These are phyloP conservation scores for Butorides virescens DNA, from an alignment of 2,113 vertebrate genomes.

Conservation along the genomic window DNA sequence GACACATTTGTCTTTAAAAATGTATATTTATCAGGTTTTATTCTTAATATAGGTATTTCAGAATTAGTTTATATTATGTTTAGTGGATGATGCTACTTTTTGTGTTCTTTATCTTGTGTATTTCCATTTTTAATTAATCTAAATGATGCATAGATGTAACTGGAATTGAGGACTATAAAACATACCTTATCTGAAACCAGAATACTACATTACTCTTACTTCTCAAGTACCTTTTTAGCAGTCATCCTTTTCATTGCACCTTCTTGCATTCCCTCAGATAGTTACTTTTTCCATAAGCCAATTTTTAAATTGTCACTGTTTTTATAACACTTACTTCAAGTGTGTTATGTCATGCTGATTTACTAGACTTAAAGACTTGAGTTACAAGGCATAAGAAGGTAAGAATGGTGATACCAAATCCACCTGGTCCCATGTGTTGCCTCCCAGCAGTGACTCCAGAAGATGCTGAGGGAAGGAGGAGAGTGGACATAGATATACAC, in stretches of 20 bases:
- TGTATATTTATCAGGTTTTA: background rate
- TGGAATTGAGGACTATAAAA: background rate
- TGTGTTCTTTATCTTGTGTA: background rate
- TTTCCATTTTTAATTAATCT: background rate
- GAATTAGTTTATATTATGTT: background rate
- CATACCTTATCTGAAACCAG: background rate
- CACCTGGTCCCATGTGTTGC: fast-evolving
- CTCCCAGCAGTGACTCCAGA: background rate
- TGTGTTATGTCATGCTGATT: background rate
- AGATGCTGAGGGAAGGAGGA: background rate
- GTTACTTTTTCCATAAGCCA: background rate
- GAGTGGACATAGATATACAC: fast-evolving
- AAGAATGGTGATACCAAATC: background rate
- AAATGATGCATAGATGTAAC: background rate
- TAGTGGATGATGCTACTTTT: background rate
- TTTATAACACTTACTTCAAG: background rate
- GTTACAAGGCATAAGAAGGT: background rate
- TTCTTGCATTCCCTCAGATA: background rate
- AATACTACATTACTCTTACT: background rate
- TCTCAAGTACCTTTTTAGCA: background rate
- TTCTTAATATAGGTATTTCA: background rate
- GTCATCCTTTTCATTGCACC: background rate
- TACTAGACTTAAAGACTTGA: background rate
- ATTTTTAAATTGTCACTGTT: background rate
- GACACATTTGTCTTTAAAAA: background rate